Conservation (phyloP, 2,888 invertebrate species). For the Hypolimnas misippus region DNA sequence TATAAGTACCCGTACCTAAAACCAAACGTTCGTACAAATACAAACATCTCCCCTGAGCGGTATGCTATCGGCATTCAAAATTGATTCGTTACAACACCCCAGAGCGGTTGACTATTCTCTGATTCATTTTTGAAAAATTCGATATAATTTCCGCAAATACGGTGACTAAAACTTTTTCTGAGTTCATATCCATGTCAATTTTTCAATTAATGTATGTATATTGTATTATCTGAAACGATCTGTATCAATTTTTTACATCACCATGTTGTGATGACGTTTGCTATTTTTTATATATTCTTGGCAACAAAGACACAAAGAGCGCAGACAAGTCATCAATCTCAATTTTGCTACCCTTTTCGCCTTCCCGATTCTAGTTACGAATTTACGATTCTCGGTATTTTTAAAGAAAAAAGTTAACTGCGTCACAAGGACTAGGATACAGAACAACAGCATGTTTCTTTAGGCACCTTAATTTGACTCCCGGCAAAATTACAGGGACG, state of each 20-base stretch:
- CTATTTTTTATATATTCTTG: slow-evolving; percentile 18
- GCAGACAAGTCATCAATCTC: slow-evolving; percentile 40
- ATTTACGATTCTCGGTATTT: slow-evolving; percentile 1
- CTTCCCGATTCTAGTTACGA: slow-evolving; percentile 11
- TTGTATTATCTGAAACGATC: slow-evolving; percentile 19
- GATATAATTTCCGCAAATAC: no score
- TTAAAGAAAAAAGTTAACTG: slow-evolving; percentile 3
- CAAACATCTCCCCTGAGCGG: no score
- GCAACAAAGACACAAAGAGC: slow-evolving; percentile 16
- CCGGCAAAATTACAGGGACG: slow-evolving; percentile 66
- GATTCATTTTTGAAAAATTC: no score
- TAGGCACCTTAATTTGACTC: slow-evolving; percentile 59
- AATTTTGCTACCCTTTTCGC: slow-evolving; percentile 25
- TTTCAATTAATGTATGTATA: not conserved
- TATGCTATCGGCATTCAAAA: no score
- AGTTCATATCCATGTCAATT: not conserved
- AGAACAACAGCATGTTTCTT: slow-evolving; percentile 22
- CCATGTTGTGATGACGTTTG: slow-evolving; percentile 22
- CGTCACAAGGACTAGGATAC: slow-evolving; percentile 10
- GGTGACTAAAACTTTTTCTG: not conserved
- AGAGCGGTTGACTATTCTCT: no score
- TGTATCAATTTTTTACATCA: slow-evolving; percentile 24
- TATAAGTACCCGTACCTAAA: no score
- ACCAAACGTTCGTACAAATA: no score
- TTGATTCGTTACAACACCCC: no score